Base-by-base conservation (phyloP, 2,888 invertebrate genomes). In the Nomada lathburiana region DNA sequence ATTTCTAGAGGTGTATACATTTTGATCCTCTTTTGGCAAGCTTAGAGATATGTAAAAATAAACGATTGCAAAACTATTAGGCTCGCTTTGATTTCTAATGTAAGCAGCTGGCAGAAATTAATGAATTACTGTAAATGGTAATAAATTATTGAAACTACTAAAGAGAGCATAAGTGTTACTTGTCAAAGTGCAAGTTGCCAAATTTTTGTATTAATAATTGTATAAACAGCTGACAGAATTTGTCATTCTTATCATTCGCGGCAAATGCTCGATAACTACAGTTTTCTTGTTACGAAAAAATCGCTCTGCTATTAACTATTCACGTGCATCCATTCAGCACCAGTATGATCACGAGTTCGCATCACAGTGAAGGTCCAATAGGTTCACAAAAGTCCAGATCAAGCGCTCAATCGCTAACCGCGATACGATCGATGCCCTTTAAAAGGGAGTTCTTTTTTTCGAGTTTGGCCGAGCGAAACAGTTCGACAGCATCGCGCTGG, bases 351-450 rank as follows among this genome's bases (percentile, higher is more conserved):
- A 62, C 62, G 16, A 72, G 20, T 29, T 65, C 26, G 63, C 47
- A 16, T 10, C 29, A 16, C 44, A 20, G 57, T n/a, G 42, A 70
- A 52, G 42, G 13, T 53, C 18, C 36, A 42, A 13, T 47, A n/a
- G 16, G 2, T 36, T 47, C 44, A 42, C 62, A 23, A 78, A 68
- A 36, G 63, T 63, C n/a, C 18, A 60, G 20, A 60, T 76, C 29
- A 53, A 69, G 63, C 62, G 71, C 63, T 82, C 63, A 59, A 76
- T 84, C 76, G 53, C 60, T 52, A 64, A 72, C 74, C 44, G 71
- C 62, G 47, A 62, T 81, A 26, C 73, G 70, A 85, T 84, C 85
- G 71, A 77, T 75, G 69, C 64, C 47, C 75, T 65, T 44, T 53
- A 76, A 64, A 78, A 77, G 57, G 26, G 52, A 67, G 68, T 67